Evolutionary conservation across 2,888 invertebrate genomes (phyloP).

Genomic region (Cantharis lateralis): DNA sequence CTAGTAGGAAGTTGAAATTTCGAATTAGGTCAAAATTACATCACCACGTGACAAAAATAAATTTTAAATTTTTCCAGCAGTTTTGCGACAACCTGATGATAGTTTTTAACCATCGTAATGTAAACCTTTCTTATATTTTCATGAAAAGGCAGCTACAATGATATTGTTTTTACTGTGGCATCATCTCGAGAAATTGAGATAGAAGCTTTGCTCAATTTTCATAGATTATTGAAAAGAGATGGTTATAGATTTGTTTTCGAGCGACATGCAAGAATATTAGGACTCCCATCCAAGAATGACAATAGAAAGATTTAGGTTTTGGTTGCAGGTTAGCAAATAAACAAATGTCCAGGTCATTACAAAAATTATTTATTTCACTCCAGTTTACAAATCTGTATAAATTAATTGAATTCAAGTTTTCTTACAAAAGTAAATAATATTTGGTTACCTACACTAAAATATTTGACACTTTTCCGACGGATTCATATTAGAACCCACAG

Average conservation of each 20-base stretch:
- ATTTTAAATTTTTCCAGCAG: background rate
- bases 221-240: too few species aligned
- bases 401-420: background rate
- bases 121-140: too few species aligned
- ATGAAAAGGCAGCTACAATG: background rate
- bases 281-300: too few species aligned
- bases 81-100: background rate
- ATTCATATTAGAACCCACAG: constrained; percentile 20
- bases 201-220: background rate
- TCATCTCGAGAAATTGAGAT: background rate
- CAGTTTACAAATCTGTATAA: background rate
- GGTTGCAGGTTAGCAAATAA: background rate
- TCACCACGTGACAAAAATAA: background rate
- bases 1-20: background rate
- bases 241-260: too few species aligned
- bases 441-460: constrained; percentile 9
- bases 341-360: background rate
- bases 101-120: background rate
- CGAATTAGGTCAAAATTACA: background rate
- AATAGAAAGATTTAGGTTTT: too few species aligned
- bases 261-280: too few species aligned
- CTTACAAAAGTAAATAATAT: background rate
- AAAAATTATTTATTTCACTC: background rate
- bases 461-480: constrained; percentile 19
- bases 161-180: background rate